These are phyloP conservation scores for Sternarchorhynchus goeldii DNA, from an alignment of 2,797 vertebrate genomes.

Conservation along the genomic window DNA sequence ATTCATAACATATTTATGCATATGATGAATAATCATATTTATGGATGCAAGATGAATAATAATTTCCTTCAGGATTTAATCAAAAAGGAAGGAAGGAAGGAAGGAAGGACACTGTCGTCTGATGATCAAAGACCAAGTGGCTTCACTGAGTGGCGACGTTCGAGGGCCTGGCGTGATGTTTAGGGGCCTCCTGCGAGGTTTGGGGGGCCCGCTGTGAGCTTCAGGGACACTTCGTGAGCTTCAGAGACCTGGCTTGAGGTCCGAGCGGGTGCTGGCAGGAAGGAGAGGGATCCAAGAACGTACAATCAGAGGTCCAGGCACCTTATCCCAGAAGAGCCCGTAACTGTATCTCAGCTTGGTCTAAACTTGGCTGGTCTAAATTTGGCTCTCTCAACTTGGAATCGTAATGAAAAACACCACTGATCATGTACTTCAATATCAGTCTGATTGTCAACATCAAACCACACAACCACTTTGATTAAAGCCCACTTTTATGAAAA, in stretches of 20 bases:
- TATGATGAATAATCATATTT: conserved; percentile 64
- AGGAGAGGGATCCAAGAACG: not conserved
- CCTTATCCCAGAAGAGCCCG: conserved; percentile 1
- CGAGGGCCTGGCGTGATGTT: conserved; percentile 23
- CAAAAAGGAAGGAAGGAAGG: conserved; percentile 64
- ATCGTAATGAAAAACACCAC: not conserved
- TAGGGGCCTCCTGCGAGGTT: not conserved
- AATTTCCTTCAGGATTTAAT: conserved; percentile 83
- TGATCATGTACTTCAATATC: not conserved
- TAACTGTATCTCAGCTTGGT: not conserved
- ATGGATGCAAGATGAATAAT: conserved; percentile 83
- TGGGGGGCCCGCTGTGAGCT: not conserved
- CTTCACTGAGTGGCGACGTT: conserved; percentile 61
- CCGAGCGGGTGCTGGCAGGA: no score
- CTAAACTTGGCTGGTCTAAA: conserved; percentile 2
- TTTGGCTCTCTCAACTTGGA: conserved; percentile 6
- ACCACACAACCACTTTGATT: not conserved
- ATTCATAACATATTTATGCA: conserved; percentile 86
- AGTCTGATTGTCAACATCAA: not conserved
- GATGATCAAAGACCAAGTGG: conserved; percentile 74
- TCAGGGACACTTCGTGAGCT: not conserved
- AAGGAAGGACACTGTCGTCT: conserved; percentile 64
- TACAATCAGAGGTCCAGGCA: conserved; percentile 7
- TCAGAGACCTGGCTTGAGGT: no score
- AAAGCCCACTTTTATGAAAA: no score